Evolutionary conservation across 2,888 invertebrate species (phyloP).

Genomic region (Cerceris rybyensis): DNA sequence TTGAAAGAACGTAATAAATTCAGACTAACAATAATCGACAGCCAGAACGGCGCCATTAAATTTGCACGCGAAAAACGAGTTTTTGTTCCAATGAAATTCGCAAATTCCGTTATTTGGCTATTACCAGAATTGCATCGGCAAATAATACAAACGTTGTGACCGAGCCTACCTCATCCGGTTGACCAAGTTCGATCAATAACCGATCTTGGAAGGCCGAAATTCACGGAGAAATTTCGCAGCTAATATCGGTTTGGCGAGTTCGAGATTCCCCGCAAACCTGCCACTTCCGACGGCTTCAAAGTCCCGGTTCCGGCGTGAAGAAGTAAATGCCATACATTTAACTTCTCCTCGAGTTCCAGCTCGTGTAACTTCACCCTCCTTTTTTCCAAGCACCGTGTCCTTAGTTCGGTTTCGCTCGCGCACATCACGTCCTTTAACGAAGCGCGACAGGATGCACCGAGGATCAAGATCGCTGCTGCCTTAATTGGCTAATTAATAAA

Average conservation of each 20-base stretch:
- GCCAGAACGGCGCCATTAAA: too few relatives aligned
- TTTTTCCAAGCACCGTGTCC: slow-evolving; percentile 47
- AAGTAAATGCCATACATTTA: slow-evolving; percentile 48
- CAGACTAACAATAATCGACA: too few relatives aligned
- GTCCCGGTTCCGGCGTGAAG: slow-evolving; percentile 34
- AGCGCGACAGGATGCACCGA: slow-evolving; percentile 73
- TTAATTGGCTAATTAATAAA: slow-evolving; percentile 80
- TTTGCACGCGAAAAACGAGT: too few relatives aligned
- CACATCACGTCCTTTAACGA: slow-evolving; percentile 77
- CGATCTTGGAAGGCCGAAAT: too few relatives aligned
- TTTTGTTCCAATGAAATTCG: too few relatives aligned
- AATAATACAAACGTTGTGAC: too few relatives aligned
- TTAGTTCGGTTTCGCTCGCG: slow-evolving; percentile 57
- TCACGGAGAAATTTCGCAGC: not conserved
- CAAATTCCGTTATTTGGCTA: too few relatives aligned
- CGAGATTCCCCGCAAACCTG: slow-evolving; percentile 38
- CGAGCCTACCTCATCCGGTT: too few relatives aligned
- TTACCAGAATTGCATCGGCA: too few relatives aligned
- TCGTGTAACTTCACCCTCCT: slow-evolving; percentile 51
- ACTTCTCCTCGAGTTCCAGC: slow-evolving; percentile 45
- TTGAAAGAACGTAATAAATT: too few relatives aligned
- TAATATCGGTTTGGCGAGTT: slow-evolving; percentile 16
- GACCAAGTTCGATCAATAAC: too few relatives aligned
- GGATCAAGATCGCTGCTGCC: slow-evolving; percentile 74
- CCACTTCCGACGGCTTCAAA: slow-evolving; percentile 46